Conservation (phyloP, 2,888 invertebrate species). For the Phytoseiulus persimilis region DNA sequence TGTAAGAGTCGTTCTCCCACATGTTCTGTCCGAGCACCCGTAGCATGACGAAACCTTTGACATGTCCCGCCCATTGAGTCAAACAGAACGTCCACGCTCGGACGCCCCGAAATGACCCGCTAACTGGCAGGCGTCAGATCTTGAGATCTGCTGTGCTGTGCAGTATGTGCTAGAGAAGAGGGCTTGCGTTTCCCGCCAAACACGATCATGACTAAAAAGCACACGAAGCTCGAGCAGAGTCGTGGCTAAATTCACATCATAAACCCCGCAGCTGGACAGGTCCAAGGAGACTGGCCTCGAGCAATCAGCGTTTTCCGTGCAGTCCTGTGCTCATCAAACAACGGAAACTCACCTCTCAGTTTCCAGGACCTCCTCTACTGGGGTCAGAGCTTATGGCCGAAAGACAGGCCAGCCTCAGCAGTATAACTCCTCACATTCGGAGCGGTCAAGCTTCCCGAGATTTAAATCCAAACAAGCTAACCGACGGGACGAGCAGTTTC, state of each 20-base stretch:
- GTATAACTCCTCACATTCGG: neutral
- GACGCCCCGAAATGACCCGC: too few relatives aligned
- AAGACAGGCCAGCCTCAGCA: neutral
- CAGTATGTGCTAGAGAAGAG: neutral
- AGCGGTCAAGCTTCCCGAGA: neutral
- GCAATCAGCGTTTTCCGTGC: neutral
- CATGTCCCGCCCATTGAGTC: too few relatives aligned
- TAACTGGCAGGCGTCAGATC: too few relatives aligned
- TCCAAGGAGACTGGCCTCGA: neutral
- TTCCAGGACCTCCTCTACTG: neutral
- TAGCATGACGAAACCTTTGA: too few relatives aligned
- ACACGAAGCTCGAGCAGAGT: constrained; percentile 27
- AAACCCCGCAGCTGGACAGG: neutral
- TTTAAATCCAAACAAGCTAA: neutral
- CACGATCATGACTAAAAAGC: constrained; percentile 23
- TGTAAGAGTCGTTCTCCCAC: too few relatives aligned
- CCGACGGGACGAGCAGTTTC: neutral
- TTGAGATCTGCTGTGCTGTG: too few relatives aligned
- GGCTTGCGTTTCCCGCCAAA: neutral
- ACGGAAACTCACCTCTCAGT: neutral
- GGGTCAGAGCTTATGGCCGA: neutral
- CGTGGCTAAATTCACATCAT: constrained; percentile 31
- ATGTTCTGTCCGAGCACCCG: too few relatives aligned
- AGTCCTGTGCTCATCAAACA: too few relatives aligned
- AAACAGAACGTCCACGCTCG: too few relatives aligned